Percentiles rank a stretch among this genome's conserved stretches.
Evolutionary conservation across 2,888 invertebrate species (phyloP).

Genomic region (Scaptomyza caliginosa): DNA sequence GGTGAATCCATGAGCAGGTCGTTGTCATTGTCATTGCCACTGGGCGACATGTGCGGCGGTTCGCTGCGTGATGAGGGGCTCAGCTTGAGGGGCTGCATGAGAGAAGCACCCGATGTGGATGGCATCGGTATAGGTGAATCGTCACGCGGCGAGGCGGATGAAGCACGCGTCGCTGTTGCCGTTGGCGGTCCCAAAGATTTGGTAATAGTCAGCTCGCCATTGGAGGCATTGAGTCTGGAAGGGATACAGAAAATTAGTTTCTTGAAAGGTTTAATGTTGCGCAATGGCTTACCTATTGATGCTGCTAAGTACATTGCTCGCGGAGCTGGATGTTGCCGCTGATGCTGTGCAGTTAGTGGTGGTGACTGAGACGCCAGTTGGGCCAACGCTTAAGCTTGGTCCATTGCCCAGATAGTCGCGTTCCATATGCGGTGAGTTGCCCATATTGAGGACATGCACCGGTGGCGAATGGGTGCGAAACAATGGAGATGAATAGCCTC

Average conservation of each 20-base stretch:
- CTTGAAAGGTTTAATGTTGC: accelerated
- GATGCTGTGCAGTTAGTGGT: constrained; percentile 61
- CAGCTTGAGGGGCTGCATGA: constrained; percentile 86
- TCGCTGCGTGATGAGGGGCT: constrained; percentile 85
- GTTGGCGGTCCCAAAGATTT: constrained; percentile 88
- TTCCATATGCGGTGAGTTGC: constrained; percentile 74
- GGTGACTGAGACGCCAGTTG: constrained; percentile 29
- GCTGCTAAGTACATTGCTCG: constrained; percentile 86
- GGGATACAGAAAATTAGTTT: neutral
- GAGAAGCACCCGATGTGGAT: constrained; percentile 61
- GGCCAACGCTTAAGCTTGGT: constrained; percentile 48
- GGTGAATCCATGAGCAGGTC: constrained; percentile 93
- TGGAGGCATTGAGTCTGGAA: constrained; percentile 88
- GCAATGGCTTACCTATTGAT: constrained; percentile 86
- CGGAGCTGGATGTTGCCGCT: constrained; percentile 45
- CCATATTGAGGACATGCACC: constrained; percentile 66
- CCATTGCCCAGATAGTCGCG: constrained; percentile 81
- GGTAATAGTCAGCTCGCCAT: constrained; percentile 93
- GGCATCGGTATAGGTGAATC: constrained; percentile 73
- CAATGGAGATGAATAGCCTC: constrained; percentile 81
- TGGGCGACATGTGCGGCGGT: constrained; percentile 86
- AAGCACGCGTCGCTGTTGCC: constrained; percentile 72
- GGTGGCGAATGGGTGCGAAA: constrained; percentile 69
- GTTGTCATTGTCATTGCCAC: constrained; percentile 86
- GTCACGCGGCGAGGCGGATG: constrained; percentile 74